These are phyloP conservation scores for Gymnocheta viridis DNA, from an alignment of 2,888 invertebrate genomes.

Conservation along the genomic window DNA sequence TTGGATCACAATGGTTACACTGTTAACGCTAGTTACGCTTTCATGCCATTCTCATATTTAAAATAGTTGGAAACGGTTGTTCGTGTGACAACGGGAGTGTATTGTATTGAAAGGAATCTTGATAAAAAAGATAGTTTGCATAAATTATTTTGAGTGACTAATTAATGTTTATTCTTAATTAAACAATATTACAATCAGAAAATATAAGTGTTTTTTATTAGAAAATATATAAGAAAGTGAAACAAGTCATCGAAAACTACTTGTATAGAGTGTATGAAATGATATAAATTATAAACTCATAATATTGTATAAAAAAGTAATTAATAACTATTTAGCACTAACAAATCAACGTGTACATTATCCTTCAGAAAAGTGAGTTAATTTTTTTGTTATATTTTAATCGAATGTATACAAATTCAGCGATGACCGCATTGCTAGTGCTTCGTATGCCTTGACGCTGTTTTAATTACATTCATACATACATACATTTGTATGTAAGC, in stretches of 20 bases:
- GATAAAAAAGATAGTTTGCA: slow-evolving; percentile 24
- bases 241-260: not conserved
- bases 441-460: slow-evolving; percentile 40
- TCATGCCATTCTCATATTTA: slow-evolving; percentile 57
- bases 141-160: slow-evolving; percentile 52
- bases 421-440: slow-evolving; percentile 67
- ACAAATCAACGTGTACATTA: not conserved
- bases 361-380: slow-evolving; percentile 47
- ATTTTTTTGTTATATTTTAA: slow-evolving; percentile 12
- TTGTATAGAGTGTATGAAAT: not conserved
- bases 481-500: not conserved
- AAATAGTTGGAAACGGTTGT: slow-evolving; percentile 50
- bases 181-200: slow-evolving; percentile 21
- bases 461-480: slow-evolving; percentile 47
- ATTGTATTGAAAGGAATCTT: not conserved
- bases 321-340: not conserved
- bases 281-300: not conserved
- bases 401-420: slow-evolving; percentile 25
- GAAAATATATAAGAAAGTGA: slow-evolving; percentile 3
- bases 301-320: not conserved
- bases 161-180: slow-evolving; percentile 6
- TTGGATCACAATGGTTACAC: not conserved
- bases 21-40: slow-evolving; percentile 31
- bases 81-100: slow-evolving; percentile 13
- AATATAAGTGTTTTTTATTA: slow-evolving; percentile 3